phyloP scores from a whole-genome alignment of 35 echinoderm and acorn worm species.

The Lytechinus pictus region DNA sequence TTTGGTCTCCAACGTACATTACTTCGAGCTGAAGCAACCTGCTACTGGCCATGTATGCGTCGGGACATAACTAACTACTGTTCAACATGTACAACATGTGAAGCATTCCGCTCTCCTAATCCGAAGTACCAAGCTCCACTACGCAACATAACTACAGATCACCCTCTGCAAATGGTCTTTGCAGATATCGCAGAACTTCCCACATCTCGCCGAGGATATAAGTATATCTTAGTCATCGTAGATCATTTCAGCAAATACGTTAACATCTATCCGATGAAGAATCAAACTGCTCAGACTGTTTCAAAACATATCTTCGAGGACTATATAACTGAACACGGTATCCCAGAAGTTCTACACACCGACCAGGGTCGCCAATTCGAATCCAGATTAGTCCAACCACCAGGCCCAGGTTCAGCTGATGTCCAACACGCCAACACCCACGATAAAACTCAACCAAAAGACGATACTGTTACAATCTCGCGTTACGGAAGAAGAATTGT shows the following conservation, averaged over 20 bases:
- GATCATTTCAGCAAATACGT: slow-evolving; percentile 33
- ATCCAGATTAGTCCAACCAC: background rate
- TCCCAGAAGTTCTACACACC: slow-evolving; percentile 40
- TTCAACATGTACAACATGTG: background rate
- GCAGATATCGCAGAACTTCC: slow-evolving; percentile 43
- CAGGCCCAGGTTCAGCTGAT: no score
- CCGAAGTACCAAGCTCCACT: slow-evolving; percentile 33
- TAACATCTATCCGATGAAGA: slow-evolving; percentile 28
- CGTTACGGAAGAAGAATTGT: no score
- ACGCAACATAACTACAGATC: background rate
- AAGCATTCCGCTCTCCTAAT: background rate
- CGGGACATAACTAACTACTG: background rate
- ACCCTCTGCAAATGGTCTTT: slow-evolving; percentile 19
- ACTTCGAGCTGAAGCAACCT: background rate
- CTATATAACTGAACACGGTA: slow-evolving; percentile 46
- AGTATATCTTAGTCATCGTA: slow-evolving; percentile 22
- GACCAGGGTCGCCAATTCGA: slow-evolving; percentile 66
- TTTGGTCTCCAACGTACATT: slow-evolving; percentile 3
- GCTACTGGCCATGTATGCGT: slow-evolving; percentile 30
- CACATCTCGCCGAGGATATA: background rate
- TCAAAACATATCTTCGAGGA: slow-evolving; percentile 42
- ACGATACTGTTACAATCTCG: no score
- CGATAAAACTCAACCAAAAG: no score
- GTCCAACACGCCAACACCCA: no score
- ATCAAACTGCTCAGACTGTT: slow-evolving; percentile 41